phyloP scores from a whole-genome alignment of 2,888 invertebrate genomes.

The Spilosoma lubricipeda region DNA sequence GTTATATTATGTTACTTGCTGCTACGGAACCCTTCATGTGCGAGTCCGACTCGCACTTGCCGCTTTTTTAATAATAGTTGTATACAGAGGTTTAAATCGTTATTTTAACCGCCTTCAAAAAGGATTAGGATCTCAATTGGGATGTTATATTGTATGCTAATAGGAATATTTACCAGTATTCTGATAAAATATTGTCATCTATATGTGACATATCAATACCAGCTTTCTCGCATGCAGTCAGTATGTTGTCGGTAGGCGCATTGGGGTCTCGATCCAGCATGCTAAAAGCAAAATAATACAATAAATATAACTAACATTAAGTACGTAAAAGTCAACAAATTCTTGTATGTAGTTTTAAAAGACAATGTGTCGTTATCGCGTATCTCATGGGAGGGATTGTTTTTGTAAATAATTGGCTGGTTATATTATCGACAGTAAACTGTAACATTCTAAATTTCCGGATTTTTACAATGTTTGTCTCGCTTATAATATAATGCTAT shows the following conservation, averaged over 20 bases:
- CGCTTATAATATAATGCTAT: no score
- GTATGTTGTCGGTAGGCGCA: constrained; percentile 43
- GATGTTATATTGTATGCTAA: no score
- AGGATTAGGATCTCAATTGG: neutral
- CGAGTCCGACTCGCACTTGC: no score
- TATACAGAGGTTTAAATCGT: neutral
- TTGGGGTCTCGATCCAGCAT: constrained; percentile 54
- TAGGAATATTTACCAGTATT: constrained; percentile 54
- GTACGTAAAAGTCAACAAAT: neutral
- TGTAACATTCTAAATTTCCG: no score
- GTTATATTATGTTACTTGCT: no score
- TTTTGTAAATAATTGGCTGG: no score
- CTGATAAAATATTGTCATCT: constrained; percentile 35
- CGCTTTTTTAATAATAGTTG: neutral
- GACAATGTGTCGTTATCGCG: no score
- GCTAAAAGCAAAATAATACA: constrained; percentile 34
- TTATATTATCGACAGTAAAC: no score
- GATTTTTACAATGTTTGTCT: no score
- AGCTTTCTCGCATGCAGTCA: constrained; percentile 48
- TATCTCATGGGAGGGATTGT: no score
- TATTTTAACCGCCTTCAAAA: no score
- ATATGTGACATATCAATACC: constrained; percentile 47
- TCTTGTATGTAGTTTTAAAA: neutral
- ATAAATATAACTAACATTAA: neutral
- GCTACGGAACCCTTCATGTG: no score